Percentiles rank a stretch among this genome's conserved stretches.
Evolutionary conservation across 1,140 invertebrate genomes (phyloP).

Genomic region (Micrasema longulum): DNA sequence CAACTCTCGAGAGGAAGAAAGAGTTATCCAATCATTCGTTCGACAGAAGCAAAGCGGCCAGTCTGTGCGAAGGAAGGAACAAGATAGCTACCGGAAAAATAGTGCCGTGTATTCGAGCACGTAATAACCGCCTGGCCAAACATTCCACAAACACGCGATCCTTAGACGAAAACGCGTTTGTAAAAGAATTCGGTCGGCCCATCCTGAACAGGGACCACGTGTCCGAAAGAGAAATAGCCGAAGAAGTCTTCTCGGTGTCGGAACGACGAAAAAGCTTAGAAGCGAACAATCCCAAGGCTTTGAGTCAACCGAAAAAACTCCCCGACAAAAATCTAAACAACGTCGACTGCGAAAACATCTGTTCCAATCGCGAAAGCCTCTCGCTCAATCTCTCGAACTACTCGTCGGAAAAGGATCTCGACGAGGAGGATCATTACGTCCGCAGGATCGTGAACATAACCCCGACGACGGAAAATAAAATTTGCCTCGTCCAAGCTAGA

Average conservation of each 20-base stretch:
- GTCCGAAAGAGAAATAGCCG: constrained; percentile 56
- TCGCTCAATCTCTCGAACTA: constrained; percentile 41
- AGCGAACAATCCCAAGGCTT: constrained; percentile 60
- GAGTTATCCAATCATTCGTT: constrained; percentile 56
- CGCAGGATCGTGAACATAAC: constrained; percentile 61
- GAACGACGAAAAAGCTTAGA: constrained; percentile 66
- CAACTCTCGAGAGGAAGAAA: constrained; percentile 45
- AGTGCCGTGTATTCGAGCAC: constrained; percentile 53
- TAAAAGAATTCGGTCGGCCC: constrained; percentile 70
- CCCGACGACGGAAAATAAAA: constrained; percentile 71
- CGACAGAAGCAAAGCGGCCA: constrained; percentile 50
- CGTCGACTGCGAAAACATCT: constrained; percentile 56
- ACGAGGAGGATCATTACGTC: constrained; percentile 30
- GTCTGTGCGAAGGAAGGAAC: constrained; percentile 49
- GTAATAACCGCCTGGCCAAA: constrained; percentile 67
- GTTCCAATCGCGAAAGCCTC: constrained; percentile 28
- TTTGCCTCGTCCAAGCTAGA: constrained; percentile 69
- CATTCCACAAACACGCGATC: constrained; percentile 77
- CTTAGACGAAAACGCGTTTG: constrained; percentile 77
- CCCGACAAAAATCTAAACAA: constrained; percentile 71
- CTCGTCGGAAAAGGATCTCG: constrained; percentile 3
- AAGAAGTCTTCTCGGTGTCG: constrained; percentile 54
- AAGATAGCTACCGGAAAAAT: constrained; percentile 35
- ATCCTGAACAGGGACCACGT: constrained; percentile 60
- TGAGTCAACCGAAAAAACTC: constrained; percentile 67